These are phyloP conservation scores for Chloropsis hardwickii DNA, from an alignment of 2,113 vertebrate species.

Conservation along the genomic window DNA sequence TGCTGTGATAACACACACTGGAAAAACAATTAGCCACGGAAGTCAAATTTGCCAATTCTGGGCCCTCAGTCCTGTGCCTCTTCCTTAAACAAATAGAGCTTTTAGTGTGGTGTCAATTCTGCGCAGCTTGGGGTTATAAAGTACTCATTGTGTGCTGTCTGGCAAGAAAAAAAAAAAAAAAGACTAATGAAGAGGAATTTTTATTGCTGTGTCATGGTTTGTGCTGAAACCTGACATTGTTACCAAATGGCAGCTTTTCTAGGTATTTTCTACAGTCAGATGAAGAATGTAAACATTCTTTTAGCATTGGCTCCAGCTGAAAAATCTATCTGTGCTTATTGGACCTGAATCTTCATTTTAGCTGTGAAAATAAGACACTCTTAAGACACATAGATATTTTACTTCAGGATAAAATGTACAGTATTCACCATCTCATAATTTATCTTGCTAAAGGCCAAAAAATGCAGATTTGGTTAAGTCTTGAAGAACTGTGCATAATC, in stretches of 20 bases:
- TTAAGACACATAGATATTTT: neutral
- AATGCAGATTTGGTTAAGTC: slow-evolving; percentile 3
- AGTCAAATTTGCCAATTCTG: neutral
- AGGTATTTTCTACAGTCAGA: neutral
- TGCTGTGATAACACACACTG: neutral
- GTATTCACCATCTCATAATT: slow-evolving; percentile 1
- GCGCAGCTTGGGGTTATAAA: neutral
- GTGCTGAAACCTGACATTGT: neutral
- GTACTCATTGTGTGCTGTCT: neutral
- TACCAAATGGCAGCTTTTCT: neutral
- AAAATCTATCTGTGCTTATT: neutral
- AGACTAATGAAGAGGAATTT: neutral
- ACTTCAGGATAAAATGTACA: neutral
- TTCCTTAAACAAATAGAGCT: neutral
- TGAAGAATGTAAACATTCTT: neutral
- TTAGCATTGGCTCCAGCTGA: neutral
- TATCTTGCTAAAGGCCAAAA: slow-evolving; percentile 30
- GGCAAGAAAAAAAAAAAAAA: neutral
- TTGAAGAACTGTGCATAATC: slow-evolving; percentile 6
- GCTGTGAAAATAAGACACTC: neutral
- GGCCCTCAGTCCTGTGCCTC: neutral
- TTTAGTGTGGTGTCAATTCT: neutral
- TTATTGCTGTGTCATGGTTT: neutral
- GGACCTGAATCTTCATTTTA: neutral
- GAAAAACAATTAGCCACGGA: neutral